phyloP scores from a whole-genome alignment of 2,113 vertebrate species.

The Dolichotis patagonum region DNA sequence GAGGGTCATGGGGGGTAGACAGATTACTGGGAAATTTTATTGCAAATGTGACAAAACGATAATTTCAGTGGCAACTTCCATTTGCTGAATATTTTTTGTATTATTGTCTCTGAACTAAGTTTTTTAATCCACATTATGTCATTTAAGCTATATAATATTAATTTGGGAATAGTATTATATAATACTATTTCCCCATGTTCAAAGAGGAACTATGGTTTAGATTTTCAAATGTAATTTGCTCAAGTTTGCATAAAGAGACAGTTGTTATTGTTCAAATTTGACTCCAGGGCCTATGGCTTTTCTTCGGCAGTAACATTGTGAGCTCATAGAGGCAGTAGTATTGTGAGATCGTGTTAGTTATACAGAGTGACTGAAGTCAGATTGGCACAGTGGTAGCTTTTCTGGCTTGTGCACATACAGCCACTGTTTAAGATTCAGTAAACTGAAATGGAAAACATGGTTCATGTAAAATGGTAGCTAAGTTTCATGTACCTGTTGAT shows the following conservation, averaged over 20 bases:
- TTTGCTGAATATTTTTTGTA: not conserved
- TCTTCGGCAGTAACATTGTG: constrained; percentile 44
- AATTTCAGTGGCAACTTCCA: rapidly evolving
- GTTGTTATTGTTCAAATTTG: not conserved
- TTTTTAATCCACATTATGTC: not conserved
- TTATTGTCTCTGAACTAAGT: not conserved
- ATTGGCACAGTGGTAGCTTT: not conserved
- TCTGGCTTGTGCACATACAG: not conserved
- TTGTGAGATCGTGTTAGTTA: not conserved
- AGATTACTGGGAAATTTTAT: not conserved
- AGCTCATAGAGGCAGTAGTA: constrained; percentile 66
- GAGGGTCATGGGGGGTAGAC: not conserved
- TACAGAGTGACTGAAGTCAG: not conserved
- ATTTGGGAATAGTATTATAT: no score
- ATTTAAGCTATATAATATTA: not conserved
- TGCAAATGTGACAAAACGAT: not conserved
- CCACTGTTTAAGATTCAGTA: not conserved
- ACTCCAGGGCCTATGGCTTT: not conserved
- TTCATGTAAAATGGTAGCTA: constrained; percentile 32
- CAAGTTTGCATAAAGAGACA: not conserved
- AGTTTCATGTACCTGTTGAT: not conserved
- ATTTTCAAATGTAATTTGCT: not conserved
- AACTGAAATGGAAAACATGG: not conserved
- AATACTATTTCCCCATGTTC: not conserved
- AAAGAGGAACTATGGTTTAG: not conserved